Evolutionary conservation across 1,140 invertebrate genomes (phyloP).

Genomic region (Dinoponera quadriceps): DNA sequence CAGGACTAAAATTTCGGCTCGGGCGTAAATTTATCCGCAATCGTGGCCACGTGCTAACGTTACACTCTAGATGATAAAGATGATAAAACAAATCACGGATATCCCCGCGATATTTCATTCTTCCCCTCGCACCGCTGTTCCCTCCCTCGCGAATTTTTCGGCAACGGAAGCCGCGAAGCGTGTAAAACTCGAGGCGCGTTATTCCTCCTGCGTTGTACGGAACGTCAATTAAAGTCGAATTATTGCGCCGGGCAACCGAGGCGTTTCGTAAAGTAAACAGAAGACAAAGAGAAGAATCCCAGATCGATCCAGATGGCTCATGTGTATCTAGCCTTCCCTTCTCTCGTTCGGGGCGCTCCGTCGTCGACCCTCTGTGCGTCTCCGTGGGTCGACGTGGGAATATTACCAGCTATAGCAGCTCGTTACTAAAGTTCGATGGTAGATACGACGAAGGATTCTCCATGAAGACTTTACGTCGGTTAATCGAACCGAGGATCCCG

Average conservation of each 20-base stretch:
- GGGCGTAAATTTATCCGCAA: too few species aligned
- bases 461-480: slow-evolving; percentile 62
- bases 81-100: too few species aligned
- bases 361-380: slow-evolving; percentile 43
- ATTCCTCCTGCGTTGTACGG: not conserved
- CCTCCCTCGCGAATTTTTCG: not conserved
- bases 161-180: not conserved
- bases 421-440: slow-evolving; percentile 70
- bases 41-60: too few species aligned
- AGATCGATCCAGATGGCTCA: slow-evolving; percentile 43
- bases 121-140: not conserved
- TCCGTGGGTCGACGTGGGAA: slow-evolving; percentile 67
- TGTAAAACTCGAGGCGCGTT: slow-evolving; percentile 20
- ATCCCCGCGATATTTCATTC: not conserved
- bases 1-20: too few species aligned
- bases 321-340: slow-evolving; percentile 19
- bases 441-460: slow-evolving; percentile 58
- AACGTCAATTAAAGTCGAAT: slow-evolving; percentile 53
- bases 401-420: slow-evolving; percentile 67
- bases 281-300: slow-evolving; percentile 48
- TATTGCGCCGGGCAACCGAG: slow-evolving; percentile 41
- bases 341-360: slow-evolving; percentile 38
- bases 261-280: slow-evolving; percentile 38
- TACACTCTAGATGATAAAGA: too few species aligned
- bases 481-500: slow-evolving; percentile 62